Evolutionary conservation across 2,797 vertebrate genomes (phyloP).

Genomic region (Etheostoma perlongum): DNA sequence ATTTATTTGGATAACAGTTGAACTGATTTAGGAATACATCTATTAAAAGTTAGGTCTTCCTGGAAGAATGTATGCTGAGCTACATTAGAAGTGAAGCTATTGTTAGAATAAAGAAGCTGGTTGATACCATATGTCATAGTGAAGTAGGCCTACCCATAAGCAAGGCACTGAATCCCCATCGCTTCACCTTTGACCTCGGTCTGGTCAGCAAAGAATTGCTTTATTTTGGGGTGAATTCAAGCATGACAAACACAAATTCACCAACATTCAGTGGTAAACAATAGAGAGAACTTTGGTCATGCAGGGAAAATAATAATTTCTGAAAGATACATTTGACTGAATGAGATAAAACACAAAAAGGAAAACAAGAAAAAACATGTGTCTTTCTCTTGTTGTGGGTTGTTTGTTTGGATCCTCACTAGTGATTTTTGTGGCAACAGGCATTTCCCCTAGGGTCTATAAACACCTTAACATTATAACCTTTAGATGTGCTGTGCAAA

Average conservation of each 20-base stretch:
- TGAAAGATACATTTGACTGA: slow-evolving; percentile 28
- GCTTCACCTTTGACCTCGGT: background rate
- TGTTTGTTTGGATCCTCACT: slow-evolving; percentile 45
- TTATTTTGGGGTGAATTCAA: background rate
- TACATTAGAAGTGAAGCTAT: background rate
- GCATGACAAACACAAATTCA: background rate
- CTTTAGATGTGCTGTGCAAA: slow-evolving; percentile 38
- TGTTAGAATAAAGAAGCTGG: background rate
- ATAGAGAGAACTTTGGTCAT: slow-evolving; percentile 38
- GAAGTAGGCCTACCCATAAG: slow-evolving; percentile 4
- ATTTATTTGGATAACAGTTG: too few relatives aligned
- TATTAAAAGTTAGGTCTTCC: too few relatives aligned
- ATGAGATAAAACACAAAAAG: slow-evolving; percentile 41
- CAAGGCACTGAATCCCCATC: background rate
- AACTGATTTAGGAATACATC: too few relatives aligned
- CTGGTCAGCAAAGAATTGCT: background rate
- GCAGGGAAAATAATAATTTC: slow-evolving; percentile 21
- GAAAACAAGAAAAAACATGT: slow-evolving; percentile 25
- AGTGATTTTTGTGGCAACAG: slow-evolving; percentile 28
- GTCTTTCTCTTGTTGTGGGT: slow-evolving; percentile 37
- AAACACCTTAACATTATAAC: slow-evolving; percentile 24
- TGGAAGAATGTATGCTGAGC: too few relatives aligned
- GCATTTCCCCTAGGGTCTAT: slow-evolving; percentile 21
- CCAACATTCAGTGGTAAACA: background rate
- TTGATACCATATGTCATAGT: background rate